Evolutionary conservation across 2,888 invertebrate genomes (phyloP).

Genomic region (Galerucella nymphaeae): DNA sequence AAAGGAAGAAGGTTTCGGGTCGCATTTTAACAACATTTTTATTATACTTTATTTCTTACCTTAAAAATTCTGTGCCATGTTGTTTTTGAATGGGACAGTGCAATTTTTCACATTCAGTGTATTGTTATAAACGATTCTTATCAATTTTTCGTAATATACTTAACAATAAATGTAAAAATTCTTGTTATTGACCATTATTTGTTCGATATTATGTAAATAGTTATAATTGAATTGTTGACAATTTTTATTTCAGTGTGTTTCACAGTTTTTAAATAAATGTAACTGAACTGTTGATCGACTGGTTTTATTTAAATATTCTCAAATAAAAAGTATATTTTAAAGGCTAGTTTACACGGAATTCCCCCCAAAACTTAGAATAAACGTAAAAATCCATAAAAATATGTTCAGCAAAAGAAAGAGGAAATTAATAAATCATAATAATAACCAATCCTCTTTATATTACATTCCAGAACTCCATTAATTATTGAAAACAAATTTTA

Average conservation of each 20-base stretch:
- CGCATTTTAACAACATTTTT: background rate
- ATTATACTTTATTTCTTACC: background rate
- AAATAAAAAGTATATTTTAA: background rate
- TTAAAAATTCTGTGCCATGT: slow-evolving; percentile 1
- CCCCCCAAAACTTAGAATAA: too few relatives aligned
- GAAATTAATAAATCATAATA: background rate
- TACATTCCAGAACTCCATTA: background rate
- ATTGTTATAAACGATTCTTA: slow-evolving; percentile 12
- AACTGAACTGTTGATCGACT: slow-evolving; percentile 25
- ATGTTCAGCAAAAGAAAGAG: background rate
- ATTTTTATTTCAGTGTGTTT: slow-evolving; percentile 30
- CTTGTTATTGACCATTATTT: slow-evolving; percentile 27
- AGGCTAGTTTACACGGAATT: too few relatives aligned
- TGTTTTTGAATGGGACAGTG: slow-evolving; percentile 23
- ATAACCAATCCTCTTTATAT: background rate
- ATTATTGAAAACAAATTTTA: slow-evolving; percentile 16
- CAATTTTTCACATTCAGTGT: slow-evolving; percentile 23
- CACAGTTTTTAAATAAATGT: slow-evolving; percentile 38
- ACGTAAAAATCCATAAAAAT: too few relatives aligned
- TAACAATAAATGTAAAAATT: slow-evolving; percentile 22
- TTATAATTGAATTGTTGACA: slow-evolving; percentile 24
- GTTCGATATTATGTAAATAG: slow-evolving; percentile 31
- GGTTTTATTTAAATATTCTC: background rate
- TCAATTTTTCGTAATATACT: slow-evolving; percentile 2
- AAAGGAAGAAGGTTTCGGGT: background rate